Conservation (phyloP, 2,797 vertebrate species). For the Chiloscyllium punctatum region DNA sequence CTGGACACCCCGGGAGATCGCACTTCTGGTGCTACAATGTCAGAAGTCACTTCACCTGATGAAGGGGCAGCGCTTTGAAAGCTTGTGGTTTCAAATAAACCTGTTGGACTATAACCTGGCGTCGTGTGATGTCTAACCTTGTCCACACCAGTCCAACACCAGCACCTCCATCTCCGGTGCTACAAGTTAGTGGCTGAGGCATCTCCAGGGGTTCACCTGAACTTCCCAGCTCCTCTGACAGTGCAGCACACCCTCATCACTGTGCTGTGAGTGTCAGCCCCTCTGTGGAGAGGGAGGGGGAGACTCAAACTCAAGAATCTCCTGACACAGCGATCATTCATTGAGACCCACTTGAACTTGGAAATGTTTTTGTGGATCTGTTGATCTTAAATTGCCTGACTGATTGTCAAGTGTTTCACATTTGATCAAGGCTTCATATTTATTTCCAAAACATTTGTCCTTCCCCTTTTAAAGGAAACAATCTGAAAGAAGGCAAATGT, state of each 20-base stretch:
- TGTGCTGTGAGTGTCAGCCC: too few relatives aligned
- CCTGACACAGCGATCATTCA: background rate
- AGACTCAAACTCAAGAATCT: background rate
- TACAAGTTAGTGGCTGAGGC: background rate
- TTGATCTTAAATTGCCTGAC: background rate
- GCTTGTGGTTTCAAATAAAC: too few relatives aligned
- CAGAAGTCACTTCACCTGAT: too few relatives aligned
- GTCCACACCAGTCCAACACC: too few relatives aligned
- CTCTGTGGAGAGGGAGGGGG: background rate
- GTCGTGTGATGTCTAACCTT: too few relatives aligned
- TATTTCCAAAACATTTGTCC: background rate
- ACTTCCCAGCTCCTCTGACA: background rate
- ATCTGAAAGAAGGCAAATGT: background rate
- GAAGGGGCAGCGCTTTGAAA: too few relatives aligned
- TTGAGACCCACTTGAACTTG: too few relatives aligned
- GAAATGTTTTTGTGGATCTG: background rate
- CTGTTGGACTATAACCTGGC: too few relatives aligned
- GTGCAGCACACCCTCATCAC: background rate
- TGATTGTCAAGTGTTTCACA: background rate
- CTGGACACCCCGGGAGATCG: background rate
- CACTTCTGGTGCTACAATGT: background rate
- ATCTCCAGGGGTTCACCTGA: background rate
- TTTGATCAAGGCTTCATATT: background rate
- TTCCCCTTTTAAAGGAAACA: background rate
- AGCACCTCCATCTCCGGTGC: background rate